A percentile compares a stretch with the other conserved stretches of the same genome.
These are phyloP conservation scores for Diprion similis DNA, from an alignment of 1,140 invertebrate species.

Conservation along the genomic window DNA sequence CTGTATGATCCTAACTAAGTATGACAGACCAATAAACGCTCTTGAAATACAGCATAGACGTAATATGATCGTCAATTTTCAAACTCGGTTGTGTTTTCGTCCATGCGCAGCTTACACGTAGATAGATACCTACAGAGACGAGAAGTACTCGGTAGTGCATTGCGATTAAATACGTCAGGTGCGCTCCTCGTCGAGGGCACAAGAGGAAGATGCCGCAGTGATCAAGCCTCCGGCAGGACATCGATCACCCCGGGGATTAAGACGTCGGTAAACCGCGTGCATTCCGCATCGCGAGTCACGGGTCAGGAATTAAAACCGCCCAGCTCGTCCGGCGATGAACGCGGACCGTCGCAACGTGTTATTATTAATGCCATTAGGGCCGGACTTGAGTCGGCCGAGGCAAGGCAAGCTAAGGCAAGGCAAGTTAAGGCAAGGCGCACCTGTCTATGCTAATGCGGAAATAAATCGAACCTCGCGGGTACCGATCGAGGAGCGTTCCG, in stretches of 20 bases:
- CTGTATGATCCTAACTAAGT: too few species aligned
- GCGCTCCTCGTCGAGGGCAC: too few species aligned
- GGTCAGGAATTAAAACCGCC: background rate
- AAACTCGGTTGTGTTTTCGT: too few species aligned
- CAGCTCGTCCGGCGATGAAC: background rate
- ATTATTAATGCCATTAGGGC: background rate
- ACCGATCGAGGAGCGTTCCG: background rate
- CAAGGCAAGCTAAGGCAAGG: background rate
- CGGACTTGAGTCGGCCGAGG: too few species aligned
- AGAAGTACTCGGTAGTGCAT: too few species aligned
- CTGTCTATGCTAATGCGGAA: conserved; percentile 7
- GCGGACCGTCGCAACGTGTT: background rate
- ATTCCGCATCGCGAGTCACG: background rate
- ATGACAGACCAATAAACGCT: too few species aligned
- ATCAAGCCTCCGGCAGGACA: background rate
- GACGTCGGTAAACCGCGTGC: background rate
- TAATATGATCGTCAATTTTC: too few species aligned
- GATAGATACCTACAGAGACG: too few species aligned
- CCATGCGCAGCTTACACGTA: too few species aligned
- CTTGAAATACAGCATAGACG: too few species aligned
- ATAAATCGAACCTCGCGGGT: background rate
- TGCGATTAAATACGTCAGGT: too few species aligned
- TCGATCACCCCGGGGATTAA: background rate
- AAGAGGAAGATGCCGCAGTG: too few species aligned
- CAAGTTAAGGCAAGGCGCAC: background rate